Percentiles rank a stretch among this genome's conserved stretches.
Evolutionary conservation across 1,140 invertebrate species (phyloP).

Genomic region (Colletes gigas): DNA sequence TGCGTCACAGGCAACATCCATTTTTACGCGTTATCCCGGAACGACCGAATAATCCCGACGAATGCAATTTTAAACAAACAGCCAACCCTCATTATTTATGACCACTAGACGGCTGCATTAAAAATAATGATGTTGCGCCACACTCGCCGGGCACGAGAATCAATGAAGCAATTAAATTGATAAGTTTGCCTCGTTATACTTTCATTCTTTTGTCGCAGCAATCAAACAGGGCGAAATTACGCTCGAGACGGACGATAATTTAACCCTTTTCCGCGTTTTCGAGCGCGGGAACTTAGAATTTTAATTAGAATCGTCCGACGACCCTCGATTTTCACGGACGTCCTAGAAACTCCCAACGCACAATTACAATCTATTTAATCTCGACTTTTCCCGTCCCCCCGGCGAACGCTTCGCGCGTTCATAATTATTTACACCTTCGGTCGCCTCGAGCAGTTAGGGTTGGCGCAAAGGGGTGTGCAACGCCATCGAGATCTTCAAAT

Average conservation of each 20-base stretch:
- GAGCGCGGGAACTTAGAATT: conserved; percentile 14
- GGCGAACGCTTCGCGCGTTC: neutral
- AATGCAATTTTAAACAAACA: conserved; percentile 45
- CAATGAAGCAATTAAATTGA: conserved; percentile 53
- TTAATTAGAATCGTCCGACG: conserved; percentile 25
- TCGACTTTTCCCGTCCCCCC: neutral
- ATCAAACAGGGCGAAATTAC: conserved; percentile 35
- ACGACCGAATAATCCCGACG: conserved; percentile 38
- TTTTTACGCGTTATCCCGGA: conserved; percentile 24
- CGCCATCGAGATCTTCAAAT: neutral
- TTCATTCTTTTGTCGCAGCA: conserved; percentile 31
- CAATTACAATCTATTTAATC: conserved; percentile 10
- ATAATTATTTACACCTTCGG: conserved; percentile 56
- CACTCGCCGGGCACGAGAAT: conserved; percentile 20
- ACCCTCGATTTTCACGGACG: neutral
- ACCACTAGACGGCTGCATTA: conserved; percentile 41
- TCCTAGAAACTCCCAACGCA: neutral
- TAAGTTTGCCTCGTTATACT: conserved; percentile 46
- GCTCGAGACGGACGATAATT: neutral
- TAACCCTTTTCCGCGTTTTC: neutral
- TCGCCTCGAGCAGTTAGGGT: conserved; percentile 57
- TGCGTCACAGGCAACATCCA: neutral
- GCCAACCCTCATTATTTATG: conserved; percentile 44
- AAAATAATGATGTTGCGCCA: conserved; percentile 45
- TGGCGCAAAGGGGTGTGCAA: conserved; percentile 1